These are phyloP conservation scores for Arge pagana DNA, from an alignment of 2,888 invertebrate species.

Conservation along the genomic window DNA sequence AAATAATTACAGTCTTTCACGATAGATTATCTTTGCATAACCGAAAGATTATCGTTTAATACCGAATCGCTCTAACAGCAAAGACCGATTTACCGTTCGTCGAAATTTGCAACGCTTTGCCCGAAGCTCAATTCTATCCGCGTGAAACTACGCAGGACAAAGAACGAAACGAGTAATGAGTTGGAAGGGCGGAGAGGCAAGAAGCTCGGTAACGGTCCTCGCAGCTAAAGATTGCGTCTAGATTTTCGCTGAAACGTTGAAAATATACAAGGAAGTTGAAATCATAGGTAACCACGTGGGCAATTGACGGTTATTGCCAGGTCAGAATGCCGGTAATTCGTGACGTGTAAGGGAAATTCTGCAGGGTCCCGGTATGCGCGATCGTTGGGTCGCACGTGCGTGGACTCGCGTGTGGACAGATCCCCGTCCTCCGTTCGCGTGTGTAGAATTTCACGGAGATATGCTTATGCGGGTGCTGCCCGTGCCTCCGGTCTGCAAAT, in stretches of 20 bases:
- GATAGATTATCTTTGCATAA: background rate
- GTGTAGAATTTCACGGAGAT: no score
- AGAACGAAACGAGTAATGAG: background rate
- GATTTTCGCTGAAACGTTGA: conserved; percentile 4
- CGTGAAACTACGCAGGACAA: no score
- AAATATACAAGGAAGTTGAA: conserved; percentile 5
- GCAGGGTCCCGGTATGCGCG: no score
- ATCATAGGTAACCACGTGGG: conserved; percentile 12
- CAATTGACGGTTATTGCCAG: conserved; percentile 22
- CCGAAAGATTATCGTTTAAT: background rate
- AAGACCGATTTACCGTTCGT: conserved; percentile 9
- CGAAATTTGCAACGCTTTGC: conserved; percentile 14
- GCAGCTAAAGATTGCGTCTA: no score
- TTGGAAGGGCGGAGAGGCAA: no score
- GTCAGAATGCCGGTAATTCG: conserved; percentile 16
- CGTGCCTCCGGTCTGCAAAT: no score
- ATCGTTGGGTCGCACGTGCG: no score
- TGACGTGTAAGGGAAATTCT: conserved; percentile 5
- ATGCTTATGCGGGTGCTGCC: no score
- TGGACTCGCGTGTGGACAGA: no score
- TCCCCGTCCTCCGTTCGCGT: no score
- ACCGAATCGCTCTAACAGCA: background rate
- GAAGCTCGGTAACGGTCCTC: no score
- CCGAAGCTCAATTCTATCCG: background rate
- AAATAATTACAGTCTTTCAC: no score